A percentile compares a stretch with the other conserved stretches of the same genome.
Conservation (phyloP, 2,888 invertebrate species). For the Ennomos erosarius region DNA sequence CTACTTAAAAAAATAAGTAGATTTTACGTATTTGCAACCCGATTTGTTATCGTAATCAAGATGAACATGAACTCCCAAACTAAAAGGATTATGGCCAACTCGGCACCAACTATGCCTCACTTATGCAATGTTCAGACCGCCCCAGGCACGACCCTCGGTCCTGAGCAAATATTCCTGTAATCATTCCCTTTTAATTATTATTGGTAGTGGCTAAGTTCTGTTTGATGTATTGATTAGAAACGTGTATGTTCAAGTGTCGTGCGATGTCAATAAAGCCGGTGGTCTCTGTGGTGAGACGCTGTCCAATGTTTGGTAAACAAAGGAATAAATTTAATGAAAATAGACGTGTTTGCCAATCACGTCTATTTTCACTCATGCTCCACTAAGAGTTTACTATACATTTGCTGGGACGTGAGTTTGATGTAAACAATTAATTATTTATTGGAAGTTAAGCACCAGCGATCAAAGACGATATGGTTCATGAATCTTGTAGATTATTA, state of each 20-base stretch:
- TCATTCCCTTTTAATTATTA: conserved; percentile 85
- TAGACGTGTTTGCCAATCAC: background rate
- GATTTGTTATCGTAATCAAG: conserved; percentile 1
- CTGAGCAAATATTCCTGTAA: conserved; percentile 83
- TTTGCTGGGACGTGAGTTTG: too few relatives aligned
- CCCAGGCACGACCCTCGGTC: conserved; percentile 73
- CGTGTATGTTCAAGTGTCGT: conserved; percentile 78
- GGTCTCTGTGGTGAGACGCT: background rate
- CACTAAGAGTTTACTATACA: too few relatives aligned
- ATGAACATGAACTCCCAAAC: conserved; percentile 1
- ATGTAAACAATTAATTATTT: too few relatives aligned
- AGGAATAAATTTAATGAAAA: background rate
- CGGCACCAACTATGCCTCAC: conserved; percentile 53
- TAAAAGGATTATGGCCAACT: conserved; percentile 36
- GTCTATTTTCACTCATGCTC: too few relatives aligned
- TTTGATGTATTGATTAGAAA: conserved; percentile 85
- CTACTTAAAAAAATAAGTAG: background rate
- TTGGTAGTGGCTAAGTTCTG: conserved; percentile 81
- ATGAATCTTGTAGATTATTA: too few relatives aligned
- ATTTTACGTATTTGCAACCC: background rate
- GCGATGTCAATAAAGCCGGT: conserved; percentile 63
- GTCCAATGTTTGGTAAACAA: conserved; percentile 12
- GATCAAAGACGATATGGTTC: too few relatives aligned
- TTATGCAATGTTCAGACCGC: conserved; percentile 61
- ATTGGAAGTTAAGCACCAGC: too few relatives aligned